Percentiles rank a stretch among this genome's conserved stretches.
phyloP scores from a whole-genome alignment of 2,113 vertebrate species.

The Natator depressus region DNA sequence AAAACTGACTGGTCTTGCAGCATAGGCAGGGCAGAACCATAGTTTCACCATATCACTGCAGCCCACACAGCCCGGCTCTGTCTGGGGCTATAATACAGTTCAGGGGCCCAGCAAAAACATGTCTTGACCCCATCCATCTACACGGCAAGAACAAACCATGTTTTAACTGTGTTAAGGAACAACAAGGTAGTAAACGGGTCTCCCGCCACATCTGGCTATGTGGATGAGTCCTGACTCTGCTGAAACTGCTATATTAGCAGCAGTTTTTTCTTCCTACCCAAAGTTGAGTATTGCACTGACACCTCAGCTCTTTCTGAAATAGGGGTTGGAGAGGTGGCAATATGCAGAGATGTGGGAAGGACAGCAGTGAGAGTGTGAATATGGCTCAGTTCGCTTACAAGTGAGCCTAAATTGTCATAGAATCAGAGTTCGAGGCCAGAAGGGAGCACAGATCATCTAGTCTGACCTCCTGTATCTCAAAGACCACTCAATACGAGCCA shows the following conservation, averaged over 20 bases:
- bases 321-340: not conserved
- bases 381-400: not conserved
- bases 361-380: not conserved
- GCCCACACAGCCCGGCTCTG: not conserved
- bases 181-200: not conserved
- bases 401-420: not conserved
- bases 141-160: fast-evolving
- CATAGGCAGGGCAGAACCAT: not conserved
- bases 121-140: not conserved
- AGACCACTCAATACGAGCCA: not conserved
- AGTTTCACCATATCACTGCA: not conserved
- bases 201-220: not conserved
- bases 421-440: not conserved
- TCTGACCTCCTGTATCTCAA: not conserved
- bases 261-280: not conserved
- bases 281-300: not conserved
- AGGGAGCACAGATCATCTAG: not conserved
- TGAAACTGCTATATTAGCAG: not conserved
- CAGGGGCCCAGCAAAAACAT: not conserved
- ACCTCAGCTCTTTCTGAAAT: not conserved
- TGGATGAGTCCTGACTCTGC: not conserved
- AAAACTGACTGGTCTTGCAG: not conserved
- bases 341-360: not conserved
- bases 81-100: not conserved
- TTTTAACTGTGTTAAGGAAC: not conserved